Evolutionary conservation across 2,888 invertebrate genomes (phyloP).

Genomic region (Portevinia maculata): DNA sequence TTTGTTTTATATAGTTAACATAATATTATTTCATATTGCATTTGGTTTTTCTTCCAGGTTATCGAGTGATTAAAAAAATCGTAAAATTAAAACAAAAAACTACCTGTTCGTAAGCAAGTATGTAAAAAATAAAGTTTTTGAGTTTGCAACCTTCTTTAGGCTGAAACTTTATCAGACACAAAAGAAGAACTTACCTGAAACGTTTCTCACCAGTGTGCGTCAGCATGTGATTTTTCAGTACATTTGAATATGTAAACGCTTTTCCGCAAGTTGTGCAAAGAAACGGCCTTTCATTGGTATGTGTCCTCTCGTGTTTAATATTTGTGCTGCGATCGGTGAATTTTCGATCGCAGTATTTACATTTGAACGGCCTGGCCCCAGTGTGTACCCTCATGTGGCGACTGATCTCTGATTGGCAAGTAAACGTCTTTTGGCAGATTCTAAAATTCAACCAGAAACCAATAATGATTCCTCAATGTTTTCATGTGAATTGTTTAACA

Average conservation of each 20-base stretch:
- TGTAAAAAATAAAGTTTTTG: no score
- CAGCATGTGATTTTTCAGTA: conserved; percentile 64
- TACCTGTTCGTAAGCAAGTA: no score
- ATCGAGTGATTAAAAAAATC: no score
- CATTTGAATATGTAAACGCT: conserved; percentile 47
- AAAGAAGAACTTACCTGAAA: conserved; percentile 31
- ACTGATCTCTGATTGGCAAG: conserved; percentile 77
- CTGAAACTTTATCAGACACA: no score
- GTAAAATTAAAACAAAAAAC: no score
- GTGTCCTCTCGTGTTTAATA: conserved; percentile 22
- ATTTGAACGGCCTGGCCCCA: conserved; percentile 63
- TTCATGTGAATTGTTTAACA: background rate
- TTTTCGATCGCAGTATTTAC: conserved; percentile 51
- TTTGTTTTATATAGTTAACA: no score
- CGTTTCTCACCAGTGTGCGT: conserved; percentile 49
- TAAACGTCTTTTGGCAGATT: conserved; percentile 78
- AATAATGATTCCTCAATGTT: background rate
- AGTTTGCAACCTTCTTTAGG: no score
- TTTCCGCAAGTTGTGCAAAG: conserved; percentile 52
- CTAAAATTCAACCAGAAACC: conserved; percentile 8
- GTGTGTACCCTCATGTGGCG: conserved; percentile 64
- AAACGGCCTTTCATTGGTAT: conserved; percentile 67
- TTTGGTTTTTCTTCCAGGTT: no score
- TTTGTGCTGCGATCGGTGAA: conserved; percentile 56
- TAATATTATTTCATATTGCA: no score